These are phyloP conservation scores for Carlito syrichta DNA, from an alignment of 2,113 vertebrate genomes.

Conservation along the genomic window DNA sequence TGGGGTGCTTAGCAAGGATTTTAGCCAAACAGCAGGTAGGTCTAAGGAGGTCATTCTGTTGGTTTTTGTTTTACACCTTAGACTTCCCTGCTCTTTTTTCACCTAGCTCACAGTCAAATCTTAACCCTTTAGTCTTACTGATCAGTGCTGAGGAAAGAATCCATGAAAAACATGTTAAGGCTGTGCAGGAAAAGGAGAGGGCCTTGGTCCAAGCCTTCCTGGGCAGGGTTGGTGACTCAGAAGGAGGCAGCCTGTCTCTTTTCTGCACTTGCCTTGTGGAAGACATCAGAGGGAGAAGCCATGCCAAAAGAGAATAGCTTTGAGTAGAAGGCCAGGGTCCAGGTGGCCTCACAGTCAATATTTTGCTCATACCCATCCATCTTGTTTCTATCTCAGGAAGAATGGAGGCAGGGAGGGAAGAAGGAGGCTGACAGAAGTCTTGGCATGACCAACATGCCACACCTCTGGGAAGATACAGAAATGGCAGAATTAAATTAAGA, in stretches of 20 bases:
- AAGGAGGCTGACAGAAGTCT: not conserved
- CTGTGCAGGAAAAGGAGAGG: not conserved
- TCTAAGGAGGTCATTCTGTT: not conserved
- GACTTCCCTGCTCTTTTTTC: not conserved
- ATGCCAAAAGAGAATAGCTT: not conserved
- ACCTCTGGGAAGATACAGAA: not conserved
- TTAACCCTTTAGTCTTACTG: not conserved
- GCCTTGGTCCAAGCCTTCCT: not conserved
- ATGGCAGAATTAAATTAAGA: not conserved
- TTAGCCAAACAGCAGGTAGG: not conserved
- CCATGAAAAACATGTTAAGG: not conserved
- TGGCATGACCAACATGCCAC: not conserved
- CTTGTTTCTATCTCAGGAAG: not conserved
- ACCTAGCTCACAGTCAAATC: not conserved
- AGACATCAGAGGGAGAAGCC: not conserved
- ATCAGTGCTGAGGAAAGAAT: not conserved
- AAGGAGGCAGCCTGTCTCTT: not conserved
- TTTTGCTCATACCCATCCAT: not conserved
- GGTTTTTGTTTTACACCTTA: not conserved
- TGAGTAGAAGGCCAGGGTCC: not conserved
- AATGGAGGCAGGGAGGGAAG: not conserved
- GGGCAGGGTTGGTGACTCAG: not conserved
- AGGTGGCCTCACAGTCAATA: not conserved
- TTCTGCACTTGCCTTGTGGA: not conserved
- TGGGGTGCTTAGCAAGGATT: not conserved